Conservation (phyloP, 2,888 invertebrate species). For the Chamaedrilus cognettii region DNA sequence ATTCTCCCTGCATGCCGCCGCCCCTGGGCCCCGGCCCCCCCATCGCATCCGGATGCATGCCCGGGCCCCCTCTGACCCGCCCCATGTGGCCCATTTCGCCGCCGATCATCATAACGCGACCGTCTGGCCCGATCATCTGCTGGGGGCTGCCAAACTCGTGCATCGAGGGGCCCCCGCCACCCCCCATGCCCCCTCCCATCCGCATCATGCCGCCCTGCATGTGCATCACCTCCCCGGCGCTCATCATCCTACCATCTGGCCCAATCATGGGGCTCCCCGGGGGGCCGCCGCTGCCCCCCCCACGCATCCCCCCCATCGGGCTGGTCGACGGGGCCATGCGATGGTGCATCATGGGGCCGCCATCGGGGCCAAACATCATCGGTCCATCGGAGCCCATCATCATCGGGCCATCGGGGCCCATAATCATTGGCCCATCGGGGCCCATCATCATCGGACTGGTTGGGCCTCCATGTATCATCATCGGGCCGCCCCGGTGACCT, state of each 20-base stretch:
- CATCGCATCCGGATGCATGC: slow-evolving; percentile 12
- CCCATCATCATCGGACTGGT: slow-evolving; percentile 5
- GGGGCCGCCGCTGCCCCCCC: slow-evolving; percentile 1
- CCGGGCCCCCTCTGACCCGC: slow-evolving; percentile 13
- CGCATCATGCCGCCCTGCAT: background rate
- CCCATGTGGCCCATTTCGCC: slow-evolving; percentile 17
- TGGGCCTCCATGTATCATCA: too few relatives aligned
- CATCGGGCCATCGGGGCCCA: slow-evolving; percentile 3
- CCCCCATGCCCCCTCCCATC: background rate
- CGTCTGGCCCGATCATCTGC: slow-evolving; percentile 19
- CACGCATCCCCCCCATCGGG: background rate
- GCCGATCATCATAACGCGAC: slow-evolving; percentile 28
- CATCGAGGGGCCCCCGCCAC: slow-evolving; percentile 14
- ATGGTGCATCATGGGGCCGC: slow-evolving; percentile 23
- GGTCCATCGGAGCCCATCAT: background rate
- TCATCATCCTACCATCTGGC: slow-evolving; percentile 28
- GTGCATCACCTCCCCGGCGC: slow-evolving; percentile 13
- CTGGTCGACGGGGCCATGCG: too few relatives aligned
- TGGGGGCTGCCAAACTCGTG: too few relatives aligned
- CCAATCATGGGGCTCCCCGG: background rate
- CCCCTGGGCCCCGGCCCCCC: slow-evolving; percentile 10
- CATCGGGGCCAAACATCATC: slow-evolving; percentile 22
- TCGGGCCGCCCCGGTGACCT: slow-evolving; percentile 11
- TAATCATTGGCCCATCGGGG: background rate
- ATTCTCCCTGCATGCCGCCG: background rate